These are phyloP conservation scores for Glyphotaelius pellucidus DNA, from an alignment of 2,888 invertebrate species.

Conservation along the genomic window DNA sequence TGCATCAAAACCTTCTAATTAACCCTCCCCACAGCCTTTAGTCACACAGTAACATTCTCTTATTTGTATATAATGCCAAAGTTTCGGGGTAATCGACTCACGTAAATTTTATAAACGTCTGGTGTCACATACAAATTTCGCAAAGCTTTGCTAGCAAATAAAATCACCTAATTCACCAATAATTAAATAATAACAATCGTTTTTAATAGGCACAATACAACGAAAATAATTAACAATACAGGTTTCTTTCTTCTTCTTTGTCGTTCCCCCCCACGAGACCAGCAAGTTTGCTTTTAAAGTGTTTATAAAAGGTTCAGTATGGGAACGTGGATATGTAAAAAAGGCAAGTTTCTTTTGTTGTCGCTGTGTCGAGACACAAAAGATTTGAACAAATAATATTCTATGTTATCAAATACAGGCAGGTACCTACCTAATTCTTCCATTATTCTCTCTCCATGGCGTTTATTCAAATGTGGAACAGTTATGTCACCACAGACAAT, in stretches of 20 bases:
- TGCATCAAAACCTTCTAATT: too few species aligned
- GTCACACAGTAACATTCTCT: not conserved
- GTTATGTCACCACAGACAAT: slow-evolving; percentile 58
- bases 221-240: slow-evolving; percentile 27
- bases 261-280: not conserved
- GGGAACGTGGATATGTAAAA: slow-evolving; percentile 43
- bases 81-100: not conserved
- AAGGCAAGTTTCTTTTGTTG: slow-evolving; percentile 26
- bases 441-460: slow-evolving; percentile 48
- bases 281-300: slow-evolving; percentile 23
- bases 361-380: slow-evolving; percentile 33
- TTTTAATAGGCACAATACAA: not conserved
- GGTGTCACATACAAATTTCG: too few species aligned
- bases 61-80: not conserved
- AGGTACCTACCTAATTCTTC: slow-evolving; percentile 49
- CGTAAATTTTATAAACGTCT: too few species aligned
- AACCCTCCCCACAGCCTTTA: not conserved
- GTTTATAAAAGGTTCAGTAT: slow-evolving; percentile 23
- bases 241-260: not conserved
- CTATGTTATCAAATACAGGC: slow-evolving; percentile 46
- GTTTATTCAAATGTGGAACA: slow-evolving; percentile 58
- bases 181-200: slow-evolving; percentile 17
- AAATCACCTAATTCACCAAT: not conserved
- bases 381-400: slow-evolving; percentile 47
- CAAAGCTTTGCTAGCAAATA: not conserved